Base-by-base conservation (phyloP, 2,888 invertebrate species). In the Heliconius sara region DNA sequence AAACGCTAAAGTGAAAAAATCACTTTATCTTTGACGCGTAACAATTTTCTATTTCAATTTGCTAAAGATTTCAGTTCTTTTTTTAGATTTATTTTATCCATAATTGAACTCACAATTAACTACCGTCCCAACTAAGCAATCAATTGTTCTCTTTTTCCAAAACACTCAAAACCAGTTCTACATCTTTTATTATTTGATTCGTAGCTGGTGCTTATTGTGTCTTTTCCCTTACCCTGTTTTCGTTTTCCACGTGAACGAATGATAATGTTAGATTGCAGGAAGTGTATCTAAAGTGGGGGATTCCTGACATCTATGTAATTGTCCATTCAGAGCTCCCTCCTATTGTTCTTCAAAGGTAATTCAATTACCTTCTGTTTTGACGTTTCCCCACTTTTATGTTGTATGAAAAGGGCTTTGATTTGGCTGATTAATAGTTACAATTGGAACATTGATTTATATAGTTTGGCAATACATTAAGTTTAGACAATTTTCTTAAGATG, bases 241-340 rank as follows among this genome's bases (percentile, higher is more conserved):
- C 47, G 47, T 60, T 47, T 72, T 72, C 73, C 22, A 73, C 34
- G 34, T 63, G 57, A 78, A 74, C 47, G 65, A 76, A 74, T 67
- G 80, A 81, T 81, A 79, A 81, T 71, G 74, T 81, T 30, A 71
- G 70, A 77, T 75, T 76, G 75, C 74, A 77, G 78, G 80, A 82
- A 80, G 78, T 79, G 76, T 80, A 82, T 81, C 80, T 76, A 82
- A 82, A 82, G 77, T 79, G 77, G 74, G 67, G 71, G 71, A 76
- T 39, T 70, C 39, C 73, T 78, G 66, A 60, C 74, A 77, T 80
- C 70, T 71, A 82, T 79, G 70, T 82, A 77, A 82, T 79, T 77
- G 78, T 70, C 66, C 27, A 67, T 82, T 71, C 39, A 63, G 68
- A 77, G 78, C 66, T 75, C 66, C 71, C 65, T 80, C 66, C 74